These are phyloP conservation scores for Uropsilus gracilis DNA, from an alignment of 2,113 vertebrate species.

Conservation along the genomic window DNA sequence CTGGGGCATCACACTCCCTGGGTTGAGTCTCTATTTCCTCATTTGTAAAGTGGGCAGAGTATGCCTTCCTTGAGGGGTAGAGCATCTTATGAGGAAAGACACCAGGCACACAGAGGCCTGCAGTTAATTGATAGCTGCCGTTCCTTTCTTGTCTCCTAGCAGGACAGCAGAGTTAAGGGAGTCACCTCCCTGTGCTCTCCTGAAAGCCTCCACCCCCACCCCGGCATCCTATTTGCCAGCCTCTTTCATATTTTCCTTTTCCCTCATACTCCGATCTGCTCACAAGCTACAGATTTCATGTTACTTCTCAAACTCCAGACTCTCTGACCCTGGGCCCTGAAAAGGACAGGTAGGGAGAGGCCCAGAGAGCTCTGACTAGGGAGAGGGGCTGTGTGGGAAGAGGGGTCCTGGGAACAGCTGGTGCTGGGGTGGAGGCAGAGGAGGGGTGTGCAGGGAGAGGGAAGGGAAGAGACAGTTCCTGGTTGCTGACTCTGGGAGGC, in stretches of 20 bases:
- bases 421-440: conserved; percentile 44
- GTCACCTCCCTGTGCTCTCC: neutral
- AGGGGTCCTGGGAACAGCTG: conserved; percentile 39
- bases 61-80: neutral
- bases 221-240: neutral
- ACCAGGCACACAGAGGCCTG: neutral
- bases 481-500: neutral
- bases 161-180: neutral
- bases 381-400: neutral
- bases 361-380: neutral
- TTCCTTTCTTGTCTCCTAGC: neutral
- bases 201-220: neutral
- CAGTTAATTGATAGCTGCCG: neutral
- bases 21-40: neutral
- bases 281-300: no score
- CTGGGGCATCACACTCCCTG: neutral
- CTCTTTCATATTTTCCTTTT: neutral
- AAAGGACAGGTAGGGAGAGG: neutral
- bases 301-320: neutral
- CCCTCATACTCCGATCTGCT: neutral
- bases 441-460: neutral
- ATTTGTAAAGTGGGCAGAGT: neutral
- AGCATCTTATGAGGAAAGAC: neutral
- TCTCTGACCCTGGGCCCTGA: neutral
- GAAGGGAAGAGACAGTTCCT: neutral